Evolutionary conservation across 2,113 vertebrate species (phyloP), one percentile per base, ranked within the genome.

Genomic region (Regulus satrapa): DNA sequence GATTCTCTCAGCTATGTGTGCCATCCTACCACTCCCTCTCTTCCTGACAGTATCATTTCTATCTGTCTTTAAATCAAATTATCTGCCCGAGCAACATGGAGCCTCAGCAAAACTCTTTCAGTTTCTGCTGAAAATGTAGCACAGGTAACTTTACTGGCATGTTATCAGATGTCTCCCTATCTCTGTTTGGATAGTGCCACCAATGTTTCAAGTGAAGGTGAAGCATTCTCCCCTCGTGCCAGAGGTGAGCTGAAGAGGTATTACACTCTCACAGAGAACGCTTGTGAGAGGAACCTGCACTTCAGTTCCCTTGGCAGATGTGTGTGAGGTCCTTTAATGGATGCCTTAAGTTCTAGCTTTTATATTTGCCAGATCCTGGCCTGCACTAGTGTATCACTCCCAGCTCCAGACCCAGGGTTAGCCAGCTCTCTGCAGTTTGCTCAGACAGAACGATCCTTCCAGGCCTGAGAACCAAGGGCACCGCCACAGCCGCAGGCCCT

Each of bases 341-440:
- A 0, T 14, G 46, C 31, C 10, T 63, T 5, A 8, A 23, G 10
- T 23, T 51, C n/a, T 5, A n/a, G 29, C 23, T n/a, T n/a, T n/a
- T 16, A 1, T 40, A 4, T 40, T 51, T 62, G 10, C 26, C 45
- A 62, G 36, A 0, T 15, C 13, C 74, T 51, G 45, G 2, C 2
- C 45, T 49, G 56, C 56, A 7, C 34, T 20, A 4, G 56, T 40
- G 28, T 12, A 0, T 5, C 15, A 6, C 34, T 48, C 21, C 20
- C 54, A 49, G 7, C 29, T 49, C 17, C 28, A 26, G 1, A 9
- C 1, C 34, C 5, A 24, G 56, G 15, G 73, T 20, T 4, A 20
- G 10, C 15, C 2, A 40, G 55, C 29, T 76, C 45, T 32, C 16
- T 4, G 29, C 18, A 31, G 16, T 14, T 6, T 61, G 73, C 43